Evolutionary conservation across 35 echinoderm and acorn worm genomes (phyloP), one percentile per base, ranked within the genome.

Genomic region (Acanthaster planci): DNA sequence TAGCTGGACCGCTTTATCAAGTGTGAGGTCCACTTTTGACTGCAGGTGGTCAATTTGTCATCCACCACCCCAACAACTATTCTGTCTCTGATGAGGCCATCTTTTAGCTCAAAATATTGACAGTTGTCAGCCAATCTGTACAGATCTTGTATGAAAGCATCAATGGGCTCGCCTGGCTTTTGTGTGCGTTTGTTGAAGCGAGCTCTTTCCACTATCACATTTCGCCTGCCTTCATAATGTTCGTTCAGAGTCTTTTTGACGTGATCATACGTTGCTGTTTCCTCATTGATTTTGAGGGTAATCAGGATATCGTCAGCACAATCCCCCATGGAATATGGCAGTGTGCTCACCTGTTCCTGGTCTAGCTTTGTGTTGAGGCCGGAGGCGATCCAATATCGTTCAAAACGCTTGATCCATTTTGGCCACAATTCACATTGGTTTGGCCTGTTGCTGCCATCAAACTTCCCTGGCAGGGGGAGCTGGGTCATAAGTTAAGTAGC

Each of bases 121-220:
- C 84, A 87, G 36, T 87, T 19, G 22, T 87, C 85, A 17, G 50
- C 85, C 21, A 87, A 51, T 31, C 76, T 56, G 75, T 87, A 87
- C 47, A 79, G 55, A 17, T 78, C 85, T 37, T 78, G 40, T 32
- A 79, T 87, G 34, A 79, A 87, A 9, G 44, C 53, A 87, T 78
- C 85, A 8, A 87, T 52, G 2, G 72, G 31, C 79, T 87, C 75
- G 12, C 75, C 76, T 30, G 85, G 75, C 35, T 79, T 26, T 87
- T 87, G 85, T 7, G 51, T 53, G 14, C 85, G 39, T 42, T 78
- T 87, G 47, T 87, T 87, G 34, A 87, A 87, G 44, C 77, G 77
- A 27, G 85, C 85, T 30, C 85, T 55, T 34, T 79, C 85, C 1
- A 76, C 72, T 2, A 87, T 79, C 10, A 77, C 56, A 21, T 87